Base-by-base conservation (phyloP, 2,888 invertebrate genomes). In the Thyatira batis region DNA sequence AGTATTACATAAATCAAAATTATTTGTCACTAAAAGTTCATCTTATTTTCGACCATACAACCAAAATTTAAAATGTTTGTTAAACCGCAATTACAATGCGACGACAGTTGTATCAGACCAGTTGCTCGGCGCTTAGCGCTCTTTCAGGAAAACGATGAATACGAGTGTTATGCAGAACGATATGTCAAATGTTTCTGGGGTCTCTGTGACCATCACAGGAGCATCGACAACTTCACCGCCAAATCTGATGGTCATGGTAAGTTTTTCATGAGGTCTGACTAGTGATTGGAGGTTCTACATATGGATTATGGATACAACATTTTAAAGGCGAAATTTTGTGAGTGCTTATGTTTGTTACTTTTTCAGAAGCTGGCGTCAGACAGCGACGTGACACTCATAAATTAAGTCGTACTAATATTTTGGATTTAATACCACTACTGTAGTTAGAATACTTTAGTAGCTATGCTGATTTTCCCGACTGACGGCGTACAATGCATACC, bases 121-220 rank as follows among this genome's bases (percentile, higher is more conserved):
- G 60, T 55, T 0, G 69, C 69, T 11, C 74, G 73, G 5, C 73
- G 84, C 10, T 70, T 87, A n/a, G 84, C 77, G 0, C 67, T 83
- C 10, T 78, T 84, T 53, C 73, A 76, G 57, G 69, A 68, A 1
- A 79, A 71, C 20, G 82, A 87, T 49, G 79, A 82, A 25, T 85
- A 77, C 44, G 86, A 86, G 55, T 89, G 87, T 58, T 86, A 86
- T 55, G 74, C 84, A 0, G 85, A 89, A 48, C 78, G 83, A 62
- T 91, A 89, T 53, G 67, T 89, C 20, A 88, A 88, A 68, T 87
- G 87, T 59, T 90, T 91, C 60, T 90, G 89, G 89, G 76, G 79
- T 3, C 67, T 90, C 3, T 89, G 89, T 58, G 87, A 87, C 60
- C 76, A 74, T 17, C 85, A 88, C 53, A 78, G 64, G 55, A 84